phyloP scores from a whole-genome alignment of 2,888 invertebrate species.

The Augiades crinisus region DNA sequence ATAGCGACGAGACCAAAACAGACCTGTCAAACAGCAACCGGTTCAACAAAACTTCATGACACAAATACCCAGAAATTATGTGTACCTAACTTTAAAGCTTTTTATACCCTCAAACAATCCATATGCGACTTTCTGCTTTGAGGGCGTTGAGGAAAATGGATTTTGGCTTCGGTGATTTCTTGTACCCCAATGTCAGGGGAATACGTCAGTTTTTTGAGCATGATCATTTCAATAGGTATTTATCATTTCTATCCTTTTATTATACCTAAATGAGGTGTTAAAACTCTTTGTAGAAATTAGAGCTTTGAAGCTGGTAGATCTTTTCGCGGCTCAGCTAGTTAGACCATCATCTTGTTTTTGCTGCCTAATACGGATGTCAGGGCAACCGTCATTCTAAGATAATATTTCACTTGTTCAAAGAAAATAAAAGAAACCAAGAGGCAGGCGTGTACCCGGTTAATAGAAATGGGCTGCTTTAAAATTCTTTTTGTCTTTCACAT shows the following conservation, averaged over 20 bases:
- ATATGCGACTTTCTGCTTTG: slow-evolving; percentile 29
- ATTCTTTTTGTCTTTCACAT: too few species aligned
- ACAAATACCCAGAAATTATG: slow-evolving; percentile 63
- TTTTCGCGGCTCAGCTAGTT: too few species aligned
- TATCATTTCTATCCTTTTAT: not conserved
- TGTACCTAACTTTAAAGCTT: slow-evolving; percentile 30
- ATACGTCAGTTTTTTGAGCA: slow-evolving; percentile 58
- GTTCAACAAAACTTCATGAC: slow-evolving; percentile 47
- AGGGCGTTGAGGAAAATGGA: slow-evolving; percentile 61
- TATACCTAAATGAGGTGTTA: not conserved
- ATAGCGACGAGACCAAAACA: slow-evolving; percentile 62
- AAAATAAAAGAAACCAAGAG: too few species aligned
- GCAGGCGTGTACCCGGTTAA: too few species aligned
- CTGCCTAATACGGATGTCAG: too few species aligned
- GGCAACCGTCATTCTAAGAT: too few species aligned
- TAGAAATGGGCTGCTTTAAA: too few species aligned
- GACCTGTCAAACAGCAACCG: slow-evolving; percentile 58
- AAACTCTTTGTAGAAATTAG: too few species aligned
- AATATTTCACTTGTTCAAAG: too few species aligned
- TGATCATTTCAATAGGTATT: slow-evolving; percentile 62
- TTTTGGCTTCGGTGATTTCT: slow-evolving; percentile 66
- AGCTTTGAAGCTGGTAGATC: too few species aligned
- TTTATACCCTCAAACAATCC: not conserved
- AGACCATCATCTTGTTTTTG: too few species aligned
- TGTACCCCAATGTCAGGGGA: slow-evolving; percentile 65